Evolutionary conservation across 2,888 invertebrate species (phyloP).

Genomic region (Drosophila conformis): DNA sequence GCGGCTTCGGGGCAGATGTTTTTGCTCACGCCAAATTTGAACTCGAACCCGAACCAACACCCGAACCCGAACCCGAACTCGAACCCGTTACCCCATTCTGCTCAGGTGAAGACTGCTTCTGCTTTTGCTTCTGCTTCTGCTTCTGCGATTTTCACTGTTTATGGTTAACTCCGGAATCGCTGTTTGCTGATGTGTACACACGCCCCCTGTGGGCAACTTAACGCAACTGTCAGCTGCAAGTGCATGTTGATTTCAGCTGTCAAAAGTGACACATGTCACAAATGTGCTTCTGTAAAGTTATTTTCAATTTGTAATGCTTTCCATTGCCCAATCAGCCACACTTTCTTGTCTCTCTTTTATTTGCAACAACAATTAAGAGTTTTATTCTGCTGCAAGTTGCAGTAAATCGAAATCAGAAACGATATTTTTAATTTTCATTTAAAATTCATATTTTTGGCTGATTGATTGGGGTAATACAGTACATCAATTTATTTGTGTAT

Average conservation of each 20-base stretch:
- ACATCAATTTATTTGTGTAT: background rate
- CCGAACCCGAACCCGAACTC: conserved; percentile 14
- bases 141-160: conserved; percentile 16
- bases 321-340: background rate
- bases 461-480: background rate
- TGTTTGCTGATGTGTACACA: background rate
- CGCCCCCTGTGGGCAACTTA: conserved; percentile 42
- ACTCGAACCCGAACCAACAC: conserved; percentile 20
- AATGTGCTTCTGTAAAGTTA: background rate
- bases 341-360: too few species aligned
- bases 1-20: conserved; percentile 70
- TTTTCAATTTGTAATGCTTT: background rate
- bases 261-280: conserved; percentile 38
- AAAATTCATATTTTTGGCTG: background rate
- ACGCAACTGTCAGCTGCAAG: conserved; percentile 42
- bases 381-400: background rate
- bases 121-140: background rate
- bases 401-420: background rate
- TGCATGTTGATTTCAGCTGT: conserved; percentile 37
- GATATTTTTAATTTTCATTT: background rate
- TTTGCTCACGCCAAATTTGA: conserved; percentile 58
- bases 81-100: conserved; percentile 1
- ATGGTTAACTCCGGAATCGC: conserved; percentile 16
- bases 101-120: conserved; percentile 40
- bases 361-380: background rate